These are phyloP conservation scores for Varanus komodoensis DNA, from an alignment of 2,113 vertebrate species.

Conservation along the genomic window DNA sequence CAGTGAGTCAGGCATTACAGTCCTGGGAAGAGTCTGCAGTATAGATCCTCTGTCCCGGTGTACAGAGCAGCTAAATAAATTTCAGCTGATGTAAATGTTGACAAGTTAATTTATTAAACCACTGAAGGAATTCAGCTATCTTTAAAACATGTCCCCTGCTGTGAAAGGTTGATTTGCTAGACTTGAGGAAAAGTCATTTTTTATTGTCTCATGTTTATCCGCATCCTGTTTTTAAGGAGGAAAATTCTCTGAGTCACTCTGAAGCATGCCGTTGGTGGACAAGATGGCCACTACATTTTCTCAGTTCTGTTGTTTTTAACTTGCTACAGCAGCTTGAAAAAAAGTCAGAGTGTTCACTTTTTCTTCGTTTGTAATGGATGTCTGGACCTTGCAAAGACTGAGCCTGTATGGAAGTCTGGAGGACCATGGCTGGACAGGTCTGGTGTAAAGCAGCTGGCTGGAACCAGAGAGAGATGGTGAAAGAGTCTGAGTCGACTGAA, in stretches of 20 bases:
- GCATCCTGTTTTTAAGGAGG: background rate
- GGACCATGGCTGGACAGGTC: background rate
- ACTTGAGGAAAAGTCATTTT: background rate
- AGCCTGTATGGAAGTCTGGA: background rate
- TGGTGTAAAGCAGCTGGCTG: background rate
- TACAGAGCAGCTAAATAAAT: background rate
- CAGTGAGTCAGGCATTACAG: no score
- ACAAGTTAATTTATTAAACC: constrained; percentile 9
- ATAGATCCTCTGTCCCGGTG: no score
- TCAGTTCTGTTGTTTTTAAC: constrained; percentile 31
- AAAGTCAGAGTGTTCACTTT: background rate
- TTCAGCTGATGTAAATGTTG: background rate
- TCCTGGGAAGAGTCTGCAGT: no score
- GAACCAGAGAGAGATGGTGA: background rate
- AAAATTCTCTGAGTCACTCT: background rate
- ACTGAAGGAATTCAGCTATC: background rate
- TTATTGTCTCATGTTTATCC: background rate
- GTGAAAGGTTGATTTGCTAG: constrained; percentile 7
- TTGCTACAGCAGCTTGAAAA: background rate
- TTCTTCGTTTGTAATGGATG: background rate
- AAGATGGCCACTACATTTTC: background rate
- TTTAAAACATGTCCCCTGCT: background rate
- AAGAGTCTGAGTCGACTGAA: background rate
- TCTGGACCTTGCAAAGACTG: background rate
- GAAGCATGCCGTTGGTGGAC: no score